Base-by-base conservation (phyloP, 1,140 invertebrate species). In the Ridgeia piscesae region DNA sequence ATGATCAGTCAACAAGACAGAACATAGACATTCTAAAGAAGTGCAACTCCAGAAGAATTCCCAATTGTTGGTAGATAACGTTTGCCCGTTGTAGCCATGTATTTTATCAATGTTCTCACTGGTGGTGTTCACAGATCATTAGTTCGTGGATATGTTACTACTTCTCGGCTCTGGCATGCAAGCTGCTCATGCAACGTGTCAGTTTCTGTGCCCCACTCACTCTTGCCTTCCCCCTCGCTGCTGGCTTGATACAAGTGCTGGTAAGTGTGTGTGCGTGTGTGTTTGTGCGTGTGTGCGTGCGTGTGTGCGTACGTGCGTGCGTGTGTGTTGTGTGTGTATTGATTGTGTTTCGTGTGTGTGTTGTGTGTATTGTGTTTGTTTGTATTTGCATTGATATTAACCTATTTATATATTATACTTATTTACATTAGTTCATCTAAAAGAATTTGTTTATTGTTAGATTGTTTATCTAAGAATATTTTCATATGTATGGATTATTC, bases 101-200 rank as follows among this genome's bases (percentile, higher is more conserved):
- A 91, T 90, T 92, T 93, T 0, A 35, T 91, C 8, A 88, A 92
- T 58, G 27, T 92, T 77, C 31, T 35, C 33, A 35, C 91, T 92
- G 31, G 88, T 8, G n/a, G 58, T 58, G 89, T 91, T 89, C 92
- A 14, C 91, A 93, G 91, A 91, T 93, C 27, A 91, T 94, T 11
- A 93, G 93, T 0, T 94, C 94, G 0, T 93, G 93, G 2, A 58
- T 95, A 1, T 94, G 95, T 91, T 94, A 94, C 33, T 95, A 95
- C 92, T 91, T 94, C 8, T 94, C 93, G 0, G 94, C 94, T 34
- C 93, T 95, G n/a, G 94, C 95, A 0, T 96, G 95, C 92, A 96
- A 95, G 92, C 92, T 96, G 27, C 95, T 94, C 91, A 95, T 96
- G 95, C 95, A 96, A 92, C 92, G 94, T 21, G 42, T 94, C n/a